Conservation (phyloP, 2,888 invertebrate species). For the Pseudanteris insignis region DNA sequence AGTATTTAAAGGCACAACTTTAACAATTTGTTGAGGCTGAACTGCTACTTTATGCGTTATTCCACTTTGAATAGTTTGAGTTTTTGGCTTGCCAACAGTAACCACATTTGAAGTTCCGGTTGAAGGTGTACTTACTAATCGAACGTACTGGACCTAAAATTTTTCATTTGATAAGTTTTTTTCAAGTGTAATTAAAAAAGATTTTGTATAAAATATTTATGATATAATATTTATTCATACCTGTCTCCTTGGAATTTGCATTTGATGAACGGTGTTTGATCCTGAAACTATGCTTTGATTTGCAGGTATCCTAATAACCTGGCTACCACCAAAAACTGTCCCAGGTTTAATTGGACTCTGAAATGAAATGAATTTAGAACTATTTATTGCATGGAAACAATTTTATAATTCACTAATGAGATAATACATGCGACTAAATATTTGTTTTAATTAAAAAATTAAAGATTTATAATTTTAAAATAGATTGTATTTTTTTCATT, state of each 20-base stretch:
- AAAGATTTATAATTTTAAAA: background rate
- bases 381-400: background rate
- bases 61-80: conserved; percentile 58
- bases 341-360: conserved; percentile 65
- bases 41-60: conserved; percentile 59
- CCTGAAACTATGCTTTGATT: conserved; percentile 65
- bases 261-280: conserved; percentile 74
- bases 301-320: conserved; percentile 68
- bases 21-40: conserved; percentile 63
- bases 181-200: no score
- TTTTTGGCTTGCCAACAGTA: conserved; percentile 62
- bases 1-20: conserved; percentile 62
- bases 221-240: conserved; percentile 60
- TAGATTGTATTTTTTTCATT: no score
- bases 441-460: no score
- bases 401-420: no score
- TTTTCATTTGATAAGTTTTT: no score
- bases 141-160: conserved; percentile 78
- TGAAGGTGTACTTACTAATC: conserved; percentile 72
- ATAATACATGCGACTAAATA: no score
- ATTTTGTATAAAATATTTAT: no score
- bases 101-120: conserved; percentile 63
- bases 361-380: conserved; percentile 19
- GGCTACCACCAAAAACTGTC: conserved; percentile 62
- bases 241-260: conserved; percentile 78